A percentile compares a stretch with the other conserved stretches of the same genome.
Evolutionary conservation across 2,797 vertebrate genomes (phyloP).

Genomic region (Amniataba percoides): DNA sequence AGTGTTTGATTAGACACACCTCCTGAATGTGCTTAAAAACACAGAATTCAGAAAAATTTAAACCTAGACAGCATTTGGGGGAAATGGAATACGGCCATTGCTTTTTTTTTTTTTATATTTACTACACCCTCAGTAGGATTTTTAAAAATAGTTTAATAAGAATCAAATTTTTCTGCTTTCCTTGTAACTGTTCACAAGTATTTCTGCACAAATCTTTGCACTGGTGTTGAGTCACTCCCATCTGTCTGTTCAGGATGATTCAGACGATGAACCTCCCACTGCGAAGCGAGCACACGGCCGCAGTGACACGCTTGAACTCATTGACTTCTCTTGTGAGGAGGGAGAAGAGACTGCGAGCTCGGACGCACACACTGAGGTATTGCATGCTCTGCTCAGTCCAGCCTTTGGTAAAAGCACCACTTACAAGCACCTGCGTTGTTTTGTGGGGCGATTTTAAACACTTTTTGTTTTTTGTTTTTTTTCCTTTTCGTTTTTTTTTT

Average conservation of each 20-base stretch:
- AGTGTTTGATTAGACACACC: no score
- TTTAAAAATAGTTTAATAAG: not conserved
- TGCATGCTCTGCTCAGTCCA: not conserved
- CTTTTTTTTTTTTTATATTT: no score
- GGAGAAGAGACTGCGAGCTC: constrained; percentile 89
- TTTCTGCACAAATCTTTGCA: constrained; percentile 15
- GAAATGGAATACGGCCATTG: no score
- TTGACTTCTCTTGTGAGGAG: constrained; percentile 92
- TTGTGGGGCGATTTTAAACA: not conserved
- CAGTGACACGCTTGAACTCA: constrained; percentile 75
- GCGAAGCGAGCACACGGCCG: constrained; percentile 77
- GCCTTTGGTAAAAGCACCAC: constrained; percentile 1
- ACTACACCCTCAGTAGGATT: no score
- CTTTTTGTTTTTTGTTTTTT: not conserved
- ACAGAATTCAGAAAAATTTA: no score
- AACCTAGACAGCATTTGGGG: no score
- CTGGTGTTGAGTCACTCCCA: constrained; percentile 37
- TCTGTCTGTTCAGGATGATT: constrained; percentile 86
- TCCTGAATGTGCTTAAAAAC: no score
- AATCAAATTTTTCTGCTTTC: not conserved
- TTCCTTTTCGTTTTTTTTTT: not conserved
- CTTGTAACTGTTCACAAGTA: not conserved
- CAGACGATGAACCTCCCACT: constrained; percentile 84
- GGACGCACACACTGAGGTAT: constrained; percentile 74
- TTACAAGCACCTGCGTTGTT: constrained; percentile 2